A percentile compares a stretch with the other conserved stretches of the same genome.
phyloP scores from a whole-genome alignment of 2,888 invertebrate genomes.

The Ctena decussata region DNA sequence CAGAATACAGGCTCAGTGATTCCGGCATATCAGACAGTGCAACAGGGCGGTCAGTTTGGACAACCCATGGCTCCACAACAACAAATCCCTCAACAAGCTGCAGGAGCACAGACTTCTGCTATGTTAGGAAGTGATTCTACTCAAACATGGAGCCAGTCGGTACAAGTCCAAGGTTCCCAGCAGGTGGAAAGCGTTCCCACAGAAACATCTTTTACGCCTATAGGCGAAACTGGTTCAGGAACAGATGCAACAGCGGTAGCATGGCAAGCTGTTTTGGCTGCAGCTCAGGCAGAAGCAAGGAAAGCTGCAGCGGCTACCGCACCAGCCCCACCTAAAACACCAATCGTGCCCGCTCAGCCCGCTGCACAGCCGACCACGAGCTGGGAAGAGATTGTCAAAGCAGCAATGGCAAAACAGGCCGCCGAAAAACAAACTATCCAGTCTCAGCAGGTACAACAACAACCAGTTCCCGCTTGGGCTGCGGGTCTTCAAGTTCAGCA shows the following conservation, averaged over 20 bases:
- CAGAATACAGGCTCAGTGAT: background rate
- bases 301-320: background rate
- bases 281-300: constrained; percentile 21
- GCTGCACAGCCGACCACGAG: background rate
- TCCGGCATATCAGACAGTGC: background rate
- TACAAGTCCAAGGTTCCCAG: background rate
- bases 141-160: background rate
- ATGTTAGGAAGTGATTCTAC: too few species aligned
- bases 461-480: background rate
- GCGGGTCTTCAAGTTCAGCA: background rate
- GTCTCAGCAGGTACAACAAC: background rate
- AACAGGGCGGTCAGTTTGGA: background rate
- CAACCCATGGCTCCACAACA: background rate
- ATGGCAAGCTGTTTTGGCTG: constrained; percentile 51
- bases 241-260: constrained; percentile 36
- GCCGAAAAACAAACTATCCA: background rate
- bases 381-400: background rate
- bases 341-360: background rate
- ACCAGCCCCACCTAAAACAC: background rate
- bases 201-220: background rate
- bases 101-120: too few species aligned
- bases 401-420: constrained; percentile 2
- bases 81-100: too few species aligned
- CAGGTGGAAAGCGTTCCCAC: too few species aligned
- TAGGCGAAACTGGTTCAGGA: background rate